A percentile compares a stretch with the other conserved stretches of the same genome.
phyloP scores from a whole-genome alignment of 2,113 vertebrate species.

The Crotalus viridis region DNA sequence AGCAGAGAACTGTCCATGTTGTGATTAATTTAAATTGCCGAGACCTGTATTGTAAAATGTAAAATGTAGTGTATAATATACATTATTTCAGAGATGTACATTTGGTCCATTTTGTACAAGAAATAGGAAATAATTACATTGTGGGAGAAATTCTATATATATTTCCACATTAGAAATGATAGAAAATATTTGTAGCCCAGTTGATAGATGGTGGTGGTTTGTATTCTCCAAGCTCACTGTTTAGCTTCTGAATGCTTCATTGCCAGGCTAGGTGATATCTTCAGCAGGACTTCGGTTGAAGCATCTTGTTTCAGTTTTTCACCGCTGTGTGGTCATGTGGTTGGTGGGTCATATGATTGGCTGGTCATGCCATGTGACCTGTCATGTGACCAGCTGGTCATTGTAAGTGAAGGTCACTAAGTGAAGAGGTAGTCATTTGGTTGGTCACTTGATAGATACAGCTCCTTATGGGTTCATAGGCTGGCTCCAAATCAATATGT shows the following conservation, averaged over 20 bases:
- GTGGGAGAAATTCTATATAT: not conserved
- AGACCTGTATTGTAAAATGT: too few relatives aligned
- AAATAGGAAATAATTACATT: not conserved
- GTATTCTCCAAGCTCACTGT: not conserved
- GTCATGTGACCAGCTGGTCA: not conserved
- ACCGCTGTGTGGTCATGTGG: not conserved
- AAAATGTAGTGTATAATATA: not conserved
- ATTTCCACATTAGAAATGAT: conserved; percentile 23
- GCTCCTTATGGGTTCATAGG: not conserved
- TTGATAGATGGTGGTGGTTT: not conserved
- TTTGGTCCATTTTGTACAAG: not conserved
- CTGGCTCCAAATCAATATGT: not conserved
- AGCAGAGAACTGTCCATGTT: not conserved
- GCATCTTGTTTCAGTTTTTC: not conserved
- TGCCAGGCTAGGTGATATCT: not conserved
- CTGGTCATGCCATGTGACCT: not conserved
- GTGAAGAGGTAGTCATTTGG: not conserved
- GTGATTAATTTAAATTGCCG: not conserved
- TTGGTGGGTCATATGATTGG: not conserved
- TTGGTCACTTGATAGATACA: not conserved
- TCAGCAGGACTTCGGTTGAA: not conserved
- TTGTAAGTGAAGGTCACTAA: not conserved
- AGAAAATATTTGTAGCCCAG: not conserved
- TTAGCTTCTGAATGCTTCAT: not conserved
- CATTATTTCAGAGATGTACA: not conserved